Conservation (phyloP, 1,140 invertebrate genomes). For the Penaeus japonicus region DNA sequence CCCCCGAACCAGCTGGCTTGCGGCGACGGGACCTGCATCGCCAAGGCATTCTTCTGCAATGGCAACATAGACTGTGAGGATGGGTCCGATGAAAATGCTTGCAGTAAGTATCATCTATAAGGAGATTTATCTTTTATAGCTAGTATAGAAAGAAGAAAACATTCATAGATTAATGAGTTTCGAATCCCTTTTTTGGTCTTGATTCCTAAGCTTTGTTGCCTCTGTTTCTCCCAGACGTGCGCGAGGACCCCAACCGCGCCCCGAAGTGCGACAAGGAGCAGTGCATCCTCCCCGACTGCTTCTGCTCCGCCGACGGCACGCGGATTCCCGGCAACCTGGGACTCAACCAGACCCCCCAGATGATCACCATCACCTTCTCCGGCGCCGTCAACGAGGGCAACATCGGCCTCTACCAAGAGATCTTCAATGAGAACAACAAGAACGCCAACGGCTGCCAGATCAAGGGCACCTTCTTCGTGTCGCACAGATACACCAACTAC, state of each 20-base stretch:
- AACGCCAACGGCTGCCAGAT: constrained; percentile 91
- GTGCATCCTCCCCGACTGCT: constrained; percentile 89
- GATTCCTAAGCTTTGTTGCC: not conserved
- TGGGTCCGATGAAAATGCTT: constrained; percentile 93
- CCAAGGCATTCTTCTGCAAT: constrained; percentile 91
- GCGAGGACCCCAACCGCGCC: constrained; percentile 86
- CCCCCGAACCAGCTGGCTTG: constrained; percentile 87
- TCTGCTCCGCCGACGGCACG: constrained; percentile 92
- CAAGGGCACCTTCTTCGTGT: constrained; percentile 89
- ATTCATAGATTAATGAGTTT: not conserved
- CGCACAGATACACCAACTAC: constrained; percentile 96
- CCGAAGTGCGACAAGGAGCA: constrained; percentile 88
- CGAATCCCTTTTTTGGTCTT: constrained; percentile 60
- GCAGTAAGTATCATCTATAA: constrained; percentile 74
- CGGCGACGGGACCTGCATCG: constrained; percentile 87
- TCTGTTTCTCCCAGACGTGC: constrained; percentile 74
- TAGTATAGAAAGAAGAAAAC: not conserved
- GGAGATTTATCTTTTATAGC: too few species aligned
- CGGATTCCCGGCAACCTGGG: constrained; percentile 61
- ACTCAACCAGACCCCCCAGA: constrained; percentile 79
- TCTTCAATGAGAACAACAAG: constrained; percentile 84
- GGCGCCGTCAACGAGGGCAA: constrained; percentile 94
- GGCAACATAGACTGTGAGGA: constrained; percentile 91
- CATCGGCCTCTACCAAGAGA: constrained; percentile 88
- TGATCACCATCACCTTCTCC: constrained; percentile 94